Base-by-base conservation (phyloP, 2,113 vertebrate genomes). In the Bubalus kerabau region DNA sequence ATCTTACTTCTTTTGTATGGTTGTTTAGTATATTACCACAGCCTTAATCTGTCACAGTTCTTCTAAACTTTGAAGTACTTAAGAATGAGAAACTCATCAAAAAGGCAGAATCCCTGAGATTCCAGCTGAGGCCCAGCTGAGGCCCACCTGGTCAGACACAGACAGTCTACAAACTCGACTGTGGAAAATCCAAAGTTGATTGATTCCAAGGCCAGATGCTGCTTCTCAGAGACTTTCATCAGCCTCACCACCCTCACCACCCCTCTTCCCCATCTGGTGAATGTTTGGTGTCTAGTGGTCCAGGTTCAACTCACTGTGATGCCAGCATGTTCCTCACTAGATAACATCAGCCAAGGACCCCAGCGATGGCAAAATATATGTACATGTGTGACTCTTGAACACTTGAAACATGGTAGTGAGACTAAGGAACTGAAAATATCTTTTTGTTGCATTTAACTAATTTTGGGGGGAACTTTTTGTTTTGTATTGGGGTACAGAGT, bases 351-450 rank as follows among this genome's bases (percentile, higher is more conserved):
- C 32, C 16, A 62, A 43, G 50, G 24, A 28, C 26, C 4, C 13
- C 8, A 46, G 54, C 2, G 15, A 17, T 21, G 16, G 3, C 32
- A 15, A 59, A n/a, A 71, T 84, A 12, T 19, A 23, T 5, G 6
- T 11, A 16, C 0, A 1, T 43, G 0, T 5, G 3, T 50, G 62
- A 52, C n/a, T 56, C 36, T 87, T 32, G 32, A 59, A 56, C 3
- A 50, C 23, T 57, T 97, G 46, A 60, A 71, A 48, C 64, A 19
- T 13, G 32, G 19, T 82, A 82, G 50, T 54, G 80, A 82, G 50
- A 82, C 50, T n/a, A 54, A 36, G 80, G 80, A 54, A 24, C 50
- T 36, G 32, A 82, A 54, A 6, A 23, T 82, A 24, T 36, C 32
- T 4, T 82, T 82, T 24, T 24, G 50, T 24, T 82, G 80, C 11